Conservation (phyloP, 2,113 vertebrate species). For the Zootoca vivipara region DNA sequence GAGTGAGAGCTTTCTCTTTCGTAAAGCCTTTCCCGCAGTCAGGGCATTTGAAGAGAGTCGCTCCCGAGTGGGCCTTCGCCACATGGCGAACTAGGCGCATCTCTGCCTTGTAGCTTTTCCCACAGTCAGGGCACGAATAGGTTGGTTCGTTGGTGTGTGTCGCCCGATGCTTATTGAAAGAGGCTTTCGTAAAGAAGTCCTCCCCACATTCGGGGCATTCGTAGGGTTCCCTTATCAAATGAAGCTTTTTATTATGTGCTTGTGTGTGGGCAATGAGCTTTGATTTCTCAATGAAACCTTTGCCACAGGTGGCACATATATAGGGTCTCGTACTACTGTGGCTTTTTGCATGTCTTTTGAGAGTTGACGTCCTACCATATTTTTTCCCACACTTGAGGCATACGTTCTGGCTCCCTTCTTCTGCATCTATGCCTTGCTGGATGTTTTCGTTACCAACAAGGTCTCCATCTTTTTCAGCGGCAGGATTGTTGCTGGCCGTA, state of each 20-base stretch:
- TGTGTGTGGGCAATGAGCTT: neutral
- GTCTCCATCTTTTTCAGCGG: fast-evolving
- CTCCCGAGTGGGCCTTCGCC: constrained; percentile 2
- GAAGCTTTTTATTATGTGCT: neutral
- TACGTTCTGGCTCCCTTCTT: neutral
- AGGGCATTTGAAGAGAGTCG: constrained; percentile 18
- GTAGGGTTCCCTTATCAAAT: neutral
- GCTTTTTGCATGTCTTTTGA: constrained; percentile 31
- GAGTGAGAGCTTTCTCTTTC: constrained; percentile 13
- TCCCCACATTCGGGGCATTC: constrained; percentile 36
- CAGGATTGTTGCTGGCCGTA: neutral
- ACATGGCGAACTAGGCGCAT: constrained; percentile 19
- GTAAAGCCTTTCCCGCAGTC: constrained; percentile 30
- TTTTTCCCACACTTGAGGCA: constrained; percentile 44
- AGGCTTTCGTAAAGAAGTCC: constrained; percentile 11
- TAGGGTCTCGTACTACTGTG: neutral
- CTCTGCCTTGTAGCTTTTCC: constrained; percentile 16
- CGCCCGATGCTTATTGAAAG: constrained; percentile 1
- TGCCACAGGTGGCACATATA: constrained; percentile 24
- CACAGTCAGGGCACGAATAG: constrained; percentile 4
- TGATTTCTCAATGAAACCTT: constrained; percentile 16
- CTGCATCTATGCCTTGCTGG: neutral
- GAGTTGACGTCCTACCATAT: constrained; percentile 37
- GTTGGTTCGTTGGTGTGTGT: neutral
- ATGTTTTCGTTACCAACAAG: neutral